Conservation (phyloP, 2,888 invertebrate species). For the Phragmatobia fuliginosa region DNA sequence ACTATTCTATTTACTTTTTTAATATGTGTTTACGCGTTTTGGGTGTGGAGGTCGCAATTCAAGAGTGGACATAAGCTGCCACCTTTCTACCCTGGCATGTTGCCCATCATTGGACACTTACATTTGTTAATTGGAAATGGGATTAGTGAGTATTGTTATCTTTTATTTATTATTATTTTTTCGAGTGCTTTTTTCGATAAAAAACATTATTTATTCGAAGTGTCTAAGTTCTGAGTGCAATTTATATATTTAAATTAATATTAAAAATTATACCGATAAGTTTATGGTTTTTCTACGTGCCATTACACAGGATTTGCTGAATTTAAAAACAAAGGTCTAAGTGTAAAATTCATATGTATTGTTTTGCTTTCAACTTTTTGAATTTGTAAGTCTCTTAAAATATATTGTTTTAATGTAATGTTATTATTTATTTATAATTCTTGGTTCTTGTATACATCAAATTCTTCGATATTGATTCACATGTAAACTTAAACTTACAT, state of each 20-base stretch:
- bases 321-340: no score
- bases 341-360: no score
- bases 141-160: constrained; percentile 33
- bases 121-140: constrained; percentile 39
- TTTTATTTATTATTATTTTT: background rate
- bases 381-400: no score
- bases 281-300: no score
- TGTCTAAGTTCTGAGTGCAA: background rate
- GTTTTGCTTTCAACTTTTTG: no score
- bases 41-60: constrained; percentile 29
- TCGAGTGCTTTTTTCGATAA: background rate
- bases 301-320: no score
- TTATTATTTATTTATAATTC: background rate
- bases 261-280: background rate
- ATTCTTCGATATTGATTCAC: background rate
- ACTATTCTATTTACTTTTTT: constrained; percentile 26
- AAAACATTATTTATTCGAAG: no score
- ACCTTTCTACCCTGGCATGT: constrained; percentile 34
- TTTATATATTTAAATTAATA: background rate
- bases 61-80: constrained; percentile 30
- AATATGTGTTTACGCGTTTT: constrained; percentile 20
- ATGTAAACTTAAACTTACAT: no score
- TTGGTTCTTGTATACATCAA: background rate
- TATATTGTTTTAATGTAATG: background rate
- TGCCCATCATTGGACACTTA: constrained; percentile 40